phyloP scores from a whole-genome alignment of 53 echinoderm and acorn worm genomes.

The Paelopatides confundens region DNA sequence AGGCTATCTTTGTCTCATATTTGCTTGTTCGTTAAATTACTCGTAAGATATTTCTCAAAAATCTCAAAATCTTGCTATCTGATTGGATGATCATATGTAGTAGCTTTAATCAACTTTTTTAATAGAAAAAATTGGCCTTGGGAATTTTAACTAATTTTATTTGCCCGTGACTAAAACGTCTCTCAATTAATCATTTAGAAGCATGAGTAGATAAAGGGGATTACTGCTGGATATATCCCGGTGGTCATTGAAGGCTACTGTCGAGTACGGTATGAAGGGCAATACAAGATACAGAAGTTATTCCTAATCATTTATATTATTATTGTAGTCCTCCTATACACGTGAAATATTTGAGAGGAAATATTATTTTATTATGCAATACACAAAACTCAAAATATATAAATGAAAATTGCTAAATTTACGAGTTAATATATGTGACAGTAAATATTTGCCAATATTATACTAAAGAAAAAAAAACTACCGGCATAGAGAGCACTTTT shows the following conservation, averaged over 20 bases:
- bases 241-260: conserved; percentile 9
- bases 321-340: no score
- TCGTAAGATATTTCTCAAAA: conserved; percentile 10
- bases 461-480: no score
- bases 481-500: no score
- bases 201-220: neutral
- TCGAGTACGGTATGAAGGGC: neutral
- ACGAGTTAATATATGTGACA: no score
- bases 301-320: neutral
- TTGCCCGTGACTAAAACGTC: conserved; percentile 43
- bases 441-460: no score
- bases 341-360: no score
- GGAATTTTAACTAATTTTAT: conserved; percentile 47
- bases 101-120: conserved; percentile 39
- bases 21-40: conserved; percentile 39
- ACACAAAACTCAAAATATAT: no score
- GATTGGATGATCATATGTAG: conserved; percentile 42
- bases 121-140: conserved; percentile 48
- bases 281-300: neutral
- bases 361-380: no score
- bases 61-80: conserved; percentile 1
- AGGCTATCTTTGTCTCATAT: conserved; percentile 33
- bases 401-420: no score
- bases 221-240: neutral
- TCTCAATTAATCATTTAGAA: conserved; percentile 40